phyloP scores from a whole-genome alignment of 1,140 invertebrate genomes.

The Drosophila parvula region DNA sequence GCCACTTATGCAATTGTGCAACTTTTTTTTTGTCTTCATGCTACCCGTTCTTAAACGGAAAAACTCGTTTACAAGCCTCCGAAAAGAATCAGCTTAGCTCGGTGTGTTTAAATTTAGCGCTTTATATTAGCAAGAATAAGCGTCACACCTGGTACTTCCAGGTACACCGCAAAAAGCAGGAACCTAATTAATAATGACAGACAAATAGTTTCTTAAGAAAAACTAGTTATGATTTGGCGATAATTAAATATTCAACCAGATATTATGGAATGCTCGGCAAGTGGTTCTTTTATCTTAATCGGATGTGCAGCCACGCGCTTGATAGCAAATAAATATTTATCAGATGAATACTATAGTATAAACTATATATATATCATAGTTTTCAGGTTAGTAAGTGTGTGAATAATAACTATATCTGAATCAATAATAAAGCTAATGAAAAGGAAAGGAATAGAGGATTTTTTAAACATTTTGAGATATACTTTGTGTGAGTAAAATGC shows the following conservation, averaged over 20 bases:
- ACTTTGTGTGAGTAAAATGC: no score
- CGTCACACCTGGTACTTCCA: slow-evolving; percentile 60
- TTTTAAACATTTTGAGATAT: background rate
- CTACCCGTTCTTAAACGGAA: slow-evolving; percentile 59
- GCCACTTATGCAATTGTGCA: slow-evolving; percentile 65
- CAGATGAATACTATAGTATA: background rate
- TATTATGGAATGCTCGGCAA: background rate
- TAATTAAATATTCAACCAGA: background rate
- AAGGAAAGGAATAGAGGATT: background rate
- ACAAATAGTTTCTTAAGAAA: slow-evolving; percentile 4
- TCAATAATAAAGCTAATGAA: background rate
- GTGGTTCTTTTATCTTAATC: slow-evolving; percentile 1
- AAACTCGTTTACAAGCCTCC: slow-evolving; percentile 72
- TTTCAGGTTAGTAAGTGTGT: no score
- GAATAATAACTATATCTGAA: background rate
- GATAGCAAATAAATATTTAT: background rate
- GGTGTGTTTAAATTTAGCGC: slow-evolving; percentile 60
- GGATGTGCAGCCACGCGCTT: background rate
- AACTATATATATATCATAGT: no score
- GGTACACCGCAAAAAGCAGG: slow-evolving; percentile 17
- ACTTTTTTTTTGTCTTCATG: slow-evolving; percentile 35
- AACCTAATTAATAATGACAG: slow-evolving; percentile 6
- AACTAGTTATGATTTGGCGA: background rate
- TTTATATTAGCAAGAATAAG: slow-evolving; percentile 57
- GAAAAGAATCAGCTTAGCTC: slow-evolving; percentile 28